A percentile compares a stretch with the other conserved stretches of the same genome.
These are phyloP conservation scores for Paracentrotus lividus DNA, from an alignment of 53 echinoderm and acorn worm species.

Conservation along the genomic window DNA sequence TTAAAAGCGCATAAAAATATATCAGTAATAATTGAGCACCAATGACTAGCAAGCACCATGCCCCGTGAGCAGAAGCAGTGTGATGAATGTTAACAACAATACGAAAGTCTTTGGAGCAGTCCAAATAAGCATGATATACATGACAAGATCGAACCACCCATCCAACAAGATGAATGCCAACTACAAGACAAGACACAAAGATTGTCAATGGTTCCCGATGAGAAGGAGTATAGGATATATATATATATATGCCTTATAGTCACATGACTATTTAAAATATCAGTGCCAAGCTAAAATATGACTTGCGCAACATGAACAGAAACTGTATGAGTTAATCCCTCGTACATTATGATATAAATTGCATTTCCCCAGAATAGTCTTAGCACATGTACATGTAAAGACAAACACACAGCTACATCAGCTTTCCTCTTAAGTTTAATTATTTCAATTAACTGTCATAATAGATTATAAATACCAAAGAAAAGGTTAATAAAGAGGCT, in stretches of 20 bases:
- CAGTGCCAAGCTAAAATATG: background rate
- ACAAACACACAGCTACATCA: background rate
- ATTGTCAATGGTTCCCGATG: background rate
- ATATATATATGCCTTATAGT: background rate
- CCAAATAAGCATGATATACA: background rate
- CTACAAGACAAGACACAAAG: background rate
- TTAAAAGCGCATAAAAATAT: too few species aligned
- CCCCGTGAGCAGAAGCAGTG: too few species aligned
- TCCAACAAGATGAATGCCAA: background rate
- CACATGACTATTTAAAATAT: background rate
- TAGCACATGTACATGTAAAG: background rate
- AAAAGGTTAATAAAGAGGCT: background rate
- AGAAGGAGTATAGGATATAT: background rate
- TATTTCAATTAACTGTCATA: background rate
- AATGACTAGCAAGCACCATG: too few species aligned
- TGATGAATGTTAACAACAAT: too few species aligned
- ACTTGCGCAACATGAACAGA: background rate
- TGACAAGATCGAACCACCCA: background rate
- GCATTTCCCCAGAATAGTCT: background rate
- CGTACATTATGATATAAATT: too few species aligned
- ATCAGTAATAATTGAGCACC: too few species aligned
- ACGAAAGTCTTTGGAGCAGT: too few species aligned
- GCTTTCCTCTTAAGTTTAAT: background rate
- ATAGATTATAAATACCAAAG: background rate
- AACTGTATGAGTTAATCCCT: background rate